Evolutionary conservation across 2,888 invertebrate genomes (phyloP).

Genomic region (Trachelus troglodyta): DNA sequence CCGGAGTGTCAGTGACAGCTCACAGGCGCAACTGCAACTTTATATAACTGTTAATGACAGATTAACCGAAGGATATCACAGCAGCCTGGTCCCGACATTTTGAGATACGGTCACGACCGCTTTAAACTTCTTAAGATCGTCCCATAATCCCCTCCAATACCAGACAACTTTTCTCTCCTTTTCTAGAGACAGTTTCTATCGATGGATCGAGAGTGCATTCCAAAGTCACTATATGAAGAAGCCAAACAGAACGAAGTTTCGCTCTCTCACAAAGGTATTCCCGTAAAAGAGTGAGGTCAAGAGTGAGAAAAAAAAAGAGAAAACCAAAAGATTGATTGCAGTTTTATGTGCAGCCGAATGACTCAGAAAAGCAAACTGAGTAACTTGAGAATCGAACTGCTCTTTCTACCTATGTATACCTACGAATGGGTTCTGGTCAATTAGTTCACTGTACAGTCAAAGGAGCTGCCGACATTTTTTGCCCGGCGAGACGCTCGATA

Average conservation of each 20-base stretch:
- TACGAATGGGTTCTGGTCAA: constrained; percentile 36
- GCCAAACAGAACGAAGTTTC: neutral
- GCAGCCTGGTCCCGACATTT: neutral
- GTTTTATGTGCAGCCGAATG: neutral
- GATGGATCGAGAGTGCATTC: neutral
- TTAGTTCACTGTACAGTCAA: constrained; percentile 34
- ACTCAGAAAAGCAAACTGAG: neutral
- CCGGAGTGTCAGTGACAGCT: constrained; percentile 30
- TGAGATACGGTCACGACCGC: neutral
- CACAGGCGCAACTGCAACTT: constrained; percentile 15
- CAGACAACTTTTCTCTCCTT: neutral
- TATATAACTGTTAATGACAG: neutral
- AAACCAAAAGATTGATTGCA: neutral
- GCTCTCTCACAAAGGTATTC: neutral
- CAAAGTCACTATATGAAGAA: neutral
- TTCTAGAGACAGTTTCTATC: neutral
- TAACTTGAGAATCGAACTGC: neutral
- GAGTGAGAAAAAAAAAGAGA: neutral
- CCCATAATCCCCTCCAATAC: neutral
- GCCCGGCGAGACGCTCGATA: neutral
- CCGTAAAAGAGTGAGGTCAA: neutral
- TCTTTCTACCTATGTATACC: constrained; percentile 23
- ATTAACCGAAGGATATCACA: neutral
- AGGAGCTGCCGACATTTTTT: constrained; percentile 34
- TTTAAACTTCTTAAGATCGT: neutral